Conservation (phyloP, 2,113 vertebrate genomes). For the Reinhardtius hippoglossoides region DNA sequence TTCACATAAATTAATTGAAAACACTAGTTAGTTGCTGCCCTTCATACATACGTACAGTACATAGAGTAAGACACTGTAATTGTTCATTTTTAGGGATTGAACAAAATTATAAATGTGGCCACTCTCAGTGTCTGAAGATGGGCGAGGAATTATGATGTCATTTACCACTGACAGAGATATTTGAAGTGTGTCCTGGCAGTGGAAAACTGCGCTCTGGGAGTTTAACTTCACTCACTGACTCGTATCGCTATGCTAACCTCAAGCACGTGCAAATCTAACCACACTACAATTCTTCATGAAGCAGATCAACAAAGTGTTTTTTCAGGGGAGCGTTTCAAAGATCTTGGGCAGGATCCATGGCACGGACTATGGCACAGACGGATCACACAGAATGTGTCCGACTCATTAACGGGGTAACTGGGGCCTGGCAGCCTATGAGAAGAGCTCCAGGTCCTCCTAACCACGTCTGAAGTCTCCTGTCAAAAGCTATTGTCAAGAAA, state of each 20-base stretch:
- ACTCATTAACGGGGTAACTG: constrained; percentile 75
- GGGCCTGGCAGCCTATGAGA: constrained; percentile 62
- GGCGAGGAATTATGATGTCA: constrained; percentile 32
- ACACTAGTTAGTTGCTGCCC: background rate
- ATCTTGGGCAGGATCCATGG: constrained; percentile 77
- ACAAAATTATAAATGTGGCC: constrained; percentile 5
- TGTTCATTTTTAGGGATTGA: background rate
- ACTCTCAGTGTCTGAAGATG: constrained; percentile 12
- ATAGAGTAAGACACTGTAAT: background rate
- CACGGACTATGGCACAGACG: constrained; percentile 72
- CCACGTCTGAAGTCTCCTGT: constrained; percentile 69
- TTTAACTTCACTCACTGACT: constrained; percentile 60
- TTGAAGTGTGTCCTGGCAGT: constrained; percentile 60
- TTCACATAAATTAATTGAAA: background rate
- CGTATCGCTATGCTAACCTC: constrained; percentile 58
- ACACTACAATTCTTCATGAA: constrained; percentile 67
- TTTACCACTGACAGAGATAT: constrained; percentile 46
- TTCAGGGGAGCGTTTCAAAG: constrained; percentile 68
- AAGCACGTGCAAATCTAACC: constrained; percentile 76
- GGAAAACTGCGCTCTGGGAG: constrained; percentile 14
- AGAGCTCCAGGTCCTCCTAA: constrained; percentile 52
- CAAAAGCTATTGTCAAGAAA: constrained; percentile 67
- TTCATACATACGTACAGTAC: background rate
- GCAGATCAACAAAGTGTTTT: constrained; percentile 66
- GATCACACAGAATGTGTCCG: constrained; percentile 77